Conservation (phyloP, 23 tunicate genomes). For the Trididemnum nubilum region DNA sequence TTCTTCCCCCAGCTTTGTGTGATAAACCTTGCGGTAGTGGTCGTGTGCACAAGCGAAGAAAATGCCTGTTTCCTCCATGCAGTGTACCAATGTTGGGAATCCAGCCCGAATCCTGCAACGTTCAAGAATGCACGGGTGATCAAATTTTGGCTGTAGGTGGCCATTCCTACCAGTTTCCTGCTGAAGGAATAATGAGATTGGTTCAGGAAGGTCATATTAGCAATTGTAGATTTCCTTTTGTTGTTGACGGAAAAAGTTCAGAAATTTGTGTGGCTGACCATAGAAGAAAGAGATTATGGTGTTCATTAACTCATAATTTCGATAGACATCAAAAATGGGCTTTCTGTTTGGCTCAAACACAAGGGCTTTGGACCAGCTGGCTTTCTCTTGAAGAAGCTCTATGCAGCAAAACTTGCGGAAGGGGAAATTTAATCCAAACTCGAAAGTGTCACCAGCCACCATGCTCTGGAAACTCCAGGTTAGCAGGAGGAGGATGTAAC, state of each 20-base stretch:
- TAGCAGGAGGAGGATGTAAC: conserved; percentile 52
- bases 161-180: conserved; percentile 55
- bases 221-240: conserved; percentile 67
- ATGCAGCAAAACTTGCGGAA: conserved; percentile 53
- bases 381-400: background rate
- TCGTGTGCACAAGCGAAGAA: conserved; percentile 28
- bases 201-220: conserved; percentile 30
- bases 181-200: conserved; percentile 10
- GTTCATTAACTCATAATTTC: conserved; percentile 73
- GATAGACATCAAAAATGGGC: conserved; percentile 86
- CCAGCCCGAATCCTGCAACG: conserved; percentile 41
- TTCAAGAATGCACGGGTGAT: conserved; percentile 53
- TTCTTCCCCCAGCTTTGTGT: conserved; percentile 52
- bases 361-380: conserved; percentile 66
- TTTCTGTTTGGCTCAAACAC: conserved; percentile 42
- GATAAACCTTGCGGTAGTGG: conserved; percentile 82
- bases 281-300: conserved; percentile 45
- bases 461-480: conserved; percentile 33
- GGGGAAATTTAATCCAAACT: conserved; percentile 25
- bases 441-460: conserved; percentile 56
- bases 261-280: conserved; percentile 36
- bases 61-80: conserved; percentile 73
- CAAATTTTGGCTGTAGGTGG: conserved; percentile 51
- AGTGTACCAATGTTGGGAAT: background rate
- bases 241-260: conserved; percentile 29